Evolutionary conservation across 2,113 vertebrate species (phyloP).

Genomic region (Xiphorhynchus elegans): DNA sequence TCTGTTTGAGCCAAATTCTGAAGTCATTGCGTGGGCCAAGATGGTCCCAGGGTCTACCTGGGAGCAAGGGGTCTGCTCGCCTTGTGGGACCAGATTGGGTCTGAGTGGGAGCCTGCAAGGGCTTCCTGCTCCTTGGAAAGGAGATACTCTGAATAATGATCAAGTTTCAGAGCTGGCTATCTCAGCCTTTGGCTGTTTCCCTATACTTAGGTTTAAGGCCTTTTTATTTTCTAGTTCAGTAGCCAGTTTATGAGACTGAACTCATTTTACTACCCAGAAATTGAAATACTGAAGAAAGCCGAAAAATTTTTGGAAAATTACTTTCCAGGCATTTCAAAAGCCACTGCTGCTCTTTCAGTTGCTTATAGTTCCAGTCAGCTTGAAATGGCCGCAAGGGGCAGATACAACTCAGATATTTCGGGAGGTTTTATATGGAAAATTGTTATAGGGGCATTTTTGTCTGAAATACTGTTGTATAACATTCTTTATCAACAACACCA

Average conservation of each 20-base stretch:
- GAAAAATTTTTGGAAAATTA: neutral
- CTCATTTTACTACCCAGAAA: neutral
- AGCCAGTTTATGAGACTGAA: neutral
- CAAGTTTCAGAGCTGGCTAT: neutral
- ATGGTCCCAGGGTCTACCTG: neutral
- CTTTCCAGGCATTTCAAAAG: neutral
- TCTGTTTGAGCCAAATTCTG: neutral
- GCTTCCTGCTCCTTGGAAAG: neutral
- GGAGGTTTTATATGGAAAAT: neutral
- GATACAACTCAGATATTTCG: neutral
- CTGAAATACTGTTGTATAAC: neutral
- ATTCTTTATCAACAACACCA: neutral
- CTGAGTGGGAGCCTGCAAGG: neutral
- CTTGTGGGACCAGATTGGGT: neutral
- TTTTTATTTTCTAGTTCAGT: neutral
- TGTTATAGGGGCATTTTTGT: neutral
- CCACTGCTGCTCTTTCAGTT: neutral
- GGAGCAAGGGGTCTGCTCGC: accelerated
- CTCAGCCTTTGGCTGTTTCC: neutral
- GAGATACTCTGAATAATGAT: neutral
- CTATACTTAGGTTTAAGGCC: neutral
- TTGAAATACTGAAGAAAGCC: neutral
- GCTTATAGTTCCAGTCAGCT: neutral
- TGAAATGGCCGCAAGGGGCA: neutral
- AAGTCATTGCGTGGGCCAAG: neutral